Percentiles rank a stretch among this genome's conserved stretches.
Conservation (phyloP, 2,888 invertebrate species). For the Tricholauxania praeusta region DNA sequence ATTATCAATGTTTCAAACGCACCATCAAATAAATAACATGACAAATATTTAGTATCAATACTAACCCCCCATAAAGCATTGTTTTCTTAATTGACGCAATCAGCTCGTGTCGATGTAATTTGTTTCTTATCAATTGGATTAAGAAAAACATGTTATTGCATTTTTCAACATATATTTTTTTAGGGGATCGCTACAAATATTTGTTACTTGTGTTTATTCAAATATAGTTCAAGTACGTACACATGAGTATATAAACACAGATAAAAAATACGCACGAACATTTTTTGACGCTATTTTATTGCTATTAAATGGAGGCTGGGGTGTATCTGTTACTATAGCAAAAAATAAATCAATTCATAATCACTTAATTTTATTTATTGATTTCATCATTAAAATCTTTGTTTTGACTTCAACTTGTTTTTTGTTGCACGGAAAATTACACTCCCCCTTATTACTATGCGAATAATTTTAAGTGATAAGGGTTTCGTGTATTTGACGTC, state of each 20-base stretch:
- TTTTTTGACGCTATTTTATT: neutral
- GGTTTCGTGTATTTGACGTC: no score
- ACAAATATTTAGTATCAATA: conserved; percentile 11
- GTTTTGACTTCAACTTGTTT: neutral
- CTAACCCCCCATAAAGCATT: conserved; percentile 1
- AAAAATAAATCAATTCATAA: neutral
- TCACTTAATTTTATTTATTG: conserved; percentile 3
- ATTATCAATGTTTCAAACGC: no score
- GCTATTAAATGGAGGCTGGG: neutral
- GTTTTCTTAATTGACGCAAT: conserved; percentile 17
- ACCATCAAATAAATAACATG: neutral
- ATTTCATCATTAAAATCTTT: conserved; percentile 17
- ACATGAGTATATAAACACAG: neutral
- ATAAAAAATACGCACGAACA: neutral
- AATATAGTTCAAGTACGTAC: conserved; percentile 8
- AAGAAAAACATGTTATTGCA: conserved; percentile 58
- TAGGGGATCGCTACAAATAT: neutral
- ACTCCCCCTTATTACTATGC: neutral
- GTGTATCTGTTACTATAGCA: neutral
- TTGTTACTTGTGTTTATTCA: conserved; percentile 12
- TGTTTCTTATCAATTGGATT: conserved; percentile 25
- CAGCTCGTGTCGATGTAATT: conserved; percentile 35
- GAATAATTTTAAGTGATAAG: neutral
- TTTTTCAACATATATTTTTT: neutral
- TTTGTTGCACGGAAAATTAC: conserved; percentile 17